These are phyloP conservation scores for Danionella cerebrum DNA, from an alignment of 2,113 vertebrate species.

Conservation along the genomic window DNA sequence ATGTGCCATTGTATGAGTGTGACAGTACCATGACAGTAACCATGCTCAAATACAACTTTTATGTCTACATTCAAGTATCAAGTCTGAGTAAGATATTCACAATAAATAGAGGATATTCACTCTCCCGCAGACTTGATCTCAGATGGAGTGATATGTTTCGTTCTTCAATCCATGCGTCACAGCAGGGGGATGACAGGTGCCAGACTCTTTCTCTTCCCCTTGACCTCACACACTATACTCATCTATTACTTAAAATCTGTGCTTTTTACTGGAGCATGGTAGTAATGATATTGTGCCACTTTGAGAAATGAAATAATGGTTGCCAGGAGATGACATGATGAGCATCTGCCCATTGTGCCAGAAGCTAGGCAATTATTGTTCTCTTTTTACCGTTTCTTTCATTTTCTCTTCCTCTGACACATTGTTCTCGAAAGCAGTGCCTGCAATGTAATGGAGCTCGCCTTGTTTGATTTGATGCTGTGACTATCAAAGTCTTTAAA, in stretches of 20 bases:
- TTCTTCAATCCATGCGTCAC: background rate
- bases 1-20: too few relatives aligned
- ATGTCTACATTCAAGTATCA: too few relatives aligned
- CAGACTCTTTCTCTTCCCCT: background rate
- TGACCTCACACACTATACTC: conserved; percentile 2
- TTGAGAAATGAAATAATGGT: background rate
- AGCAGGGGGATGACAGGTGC: background rate
- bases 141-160: conserved; percentile 3
- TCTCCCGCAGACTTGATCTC: background rate
- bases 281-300: background rate
- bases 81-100: too few relatives aligned
- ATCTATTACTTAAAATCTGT: conserved; percentile 8
- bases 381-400: conserved; percentile 1
- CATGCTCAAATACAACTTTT: too few relatives aligned
- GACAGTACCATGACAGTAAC: too few relatives aligned
- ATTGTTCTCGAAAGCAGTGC: background rate
- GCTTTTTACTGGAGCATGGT: background rate
- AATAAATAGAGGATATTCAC: too few relatives aligned
- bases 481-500: conserved; percentile 7
- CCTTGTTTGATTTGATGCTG: conserved; percentile 11
- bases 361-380: background rate
- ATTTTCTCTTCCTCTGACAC: background rate
- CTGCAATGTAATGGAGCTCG: background rate
- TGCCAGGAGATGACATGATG: conserved; percentile 12
- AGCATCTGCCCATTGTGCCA: conserved; percentile 12